phyloP scores from a whole-genome alignment of 2,113 vertebrate genomes.

The Ploceus nigricollis region DNA sequence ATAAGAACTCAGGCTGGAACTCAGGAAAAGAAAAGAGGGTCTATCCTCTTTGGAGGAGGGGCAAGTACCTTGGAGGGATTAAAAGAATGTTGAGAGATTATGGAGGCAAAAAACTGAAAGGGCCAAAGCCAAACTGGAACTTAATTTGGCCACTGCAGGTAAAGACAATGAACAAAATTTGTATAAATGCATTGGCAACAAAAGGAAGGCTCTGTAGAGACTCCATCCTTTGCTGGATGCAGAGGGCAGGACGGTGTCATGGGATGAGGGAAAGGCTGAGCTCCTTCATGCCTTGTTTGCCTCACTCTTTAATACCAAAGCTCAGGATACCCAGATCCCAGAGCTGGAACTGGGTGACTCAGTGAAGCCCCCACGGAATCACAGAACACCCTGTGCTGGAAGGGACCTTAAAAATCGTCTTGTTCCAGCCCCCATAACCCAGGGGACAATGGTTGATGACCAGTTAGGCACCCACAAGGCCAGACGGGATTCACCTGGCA shows the following conservation, averaged over 20 bases:
- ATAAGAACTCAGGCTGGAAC: background rate
- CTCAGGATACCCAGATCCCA: background rate
- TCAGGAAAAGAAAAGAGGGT: no score
- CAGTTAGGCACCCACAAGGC: fast-evolving
- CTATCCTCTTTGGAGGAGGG: background rate
- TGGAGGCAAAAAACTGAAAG: background rate
- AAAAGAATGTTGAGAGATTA: background rate
- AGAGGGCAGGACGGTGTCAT: background rate
- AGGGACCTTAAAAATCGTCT: background rate
- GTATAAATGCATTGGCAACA: background rate
- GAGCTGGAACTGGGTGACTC: background rate
- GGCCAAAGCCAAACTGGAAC: background rate
- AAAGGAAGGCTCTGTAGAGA: background rate
- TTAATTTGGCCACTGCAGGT: background rate
- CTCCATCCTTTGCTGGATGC: background rate
- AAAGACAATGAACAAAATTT: background rate
- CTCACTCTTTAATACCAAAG: background rate
- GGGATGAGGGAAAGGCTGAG: background rate
- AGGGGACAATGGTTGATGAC: background rate
- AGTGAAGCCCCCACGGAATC: background rate
- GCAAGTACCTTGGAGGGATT: background rate
- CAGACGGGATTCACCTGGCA: background rate
- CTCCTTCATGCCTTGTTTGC: no score
- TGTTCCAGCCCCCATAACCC: background rate
- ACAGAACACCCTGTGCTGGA: background rate